A percentile compares a stretch with the other conserved stretches of the same genome.
Conservation (phyloP, 1,140 invertebrate species). For the Megathymus violae region DNA sequence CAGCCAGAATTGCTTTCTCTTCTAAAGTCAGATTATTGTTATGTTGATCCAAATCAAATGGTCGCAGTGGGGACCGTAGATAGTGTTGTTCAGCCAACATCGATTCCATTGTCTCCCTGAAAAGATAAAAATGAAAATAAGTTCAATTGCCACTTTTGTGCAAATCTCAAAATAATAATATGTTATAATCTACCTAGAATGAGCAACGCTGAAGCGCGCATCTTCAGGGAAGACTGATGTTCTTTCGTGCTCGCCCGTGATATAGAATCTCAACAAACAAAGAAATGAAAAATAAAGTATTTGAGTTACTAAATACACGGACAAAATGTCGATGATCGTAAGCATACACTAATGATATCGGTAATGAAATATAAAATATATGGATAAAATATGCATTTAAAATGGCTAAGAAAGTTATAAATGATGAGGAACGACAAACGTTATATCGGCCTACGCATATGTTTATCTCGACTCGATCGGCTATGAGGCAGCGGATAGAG, state of each 20-base stretch:
- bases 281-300: constrained; percentile 75
- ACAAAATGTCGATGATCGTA: constrained; percentile 34
- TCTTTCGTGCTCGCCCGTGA: constrained; percentile 80
- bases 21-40: constrained; percentile 89
- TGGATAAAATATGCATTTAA: constrained; percentile 18
- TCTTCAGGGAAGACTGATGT: constrained; percentile 76
- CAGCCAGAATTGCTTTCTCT: constrained; percentile 89
- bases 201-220: constrained; percentile 73
- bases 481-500: constrained; percentile 53
- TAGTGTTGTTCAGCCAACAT: constrained; percentile 92
- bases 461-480: constrained; percentile 58
- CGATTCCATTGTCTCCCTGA: constrained; percentile 92
- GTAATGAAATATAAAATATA: constrained; percentile 22
- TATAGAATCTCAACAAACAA: constrained; percentile 82
- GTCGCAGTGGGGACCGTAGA: constrained; percentile 88
- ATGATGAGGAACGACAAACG: constrained; percentile 37
- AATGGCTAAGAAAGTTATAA: constrained; percentile 43
- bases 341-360: constrained; percentile 27
- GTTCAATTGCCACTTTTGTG: constrained; percentile 13
- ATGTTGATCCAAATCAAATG: constrained; percentile 89
- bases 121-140: constrained; percentile 46
- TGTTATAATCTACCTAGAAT: constrained; percentile 73
- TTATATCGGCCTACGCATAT: constrained; percentile 36
- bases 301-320: constrained; percentile 34
- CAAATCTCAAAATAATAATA: constrained; percentile 42